A percentile compares a stretch with the other conserved stretches of the same genome.
Evolutionary conservation across 37 sponge, comb jelly and placozoan genomes (phyloP).

Genomic region (Ianthella basta): DNA sequence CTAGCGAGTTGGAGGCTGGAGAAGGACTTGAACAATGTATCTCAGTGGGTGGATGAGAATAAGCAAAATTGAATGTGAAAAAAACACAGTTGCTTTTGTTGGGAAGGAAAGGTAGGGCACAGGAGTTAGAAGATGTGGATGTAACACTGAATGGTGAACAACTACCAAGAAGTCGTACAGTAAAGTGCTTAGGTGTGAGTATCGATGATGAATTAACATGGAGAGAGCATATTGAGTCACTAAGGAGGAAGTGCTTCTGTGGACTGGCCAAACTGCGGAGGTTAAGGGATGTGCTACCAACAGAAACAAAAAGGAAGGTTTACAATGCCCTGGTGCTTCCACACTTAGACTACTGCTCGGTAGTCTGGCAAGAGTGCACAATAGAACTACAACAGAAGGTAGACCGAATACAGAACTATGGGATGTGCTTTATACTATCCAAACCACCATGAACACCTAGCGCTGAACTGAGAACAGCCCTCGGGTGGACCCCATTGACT

Average conservation of each 20-base stretch:
- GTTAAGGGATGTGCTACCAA: background rate
- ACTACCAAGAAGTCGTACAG: background rate
- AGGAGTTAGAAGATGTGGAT: background rate
- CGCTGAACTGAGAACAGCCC: too few species aligned
- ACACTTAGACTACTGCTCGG: constrained; percentile 17
- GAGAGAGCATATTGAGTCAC: background rate
- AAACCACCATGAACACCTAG: too few species aligned
- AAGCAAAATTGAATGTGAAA: background rate
- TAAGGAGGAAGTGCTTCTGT: constrained; percentile 2
- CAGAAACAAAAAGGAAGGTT: background rate
- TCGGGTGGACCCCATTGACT: too few species aligned
- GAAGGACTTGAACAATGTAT: background rate
- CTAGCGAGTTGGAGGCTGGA: background rate
- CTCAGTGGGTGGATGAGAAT: background rate
- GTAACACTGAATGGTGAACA: background rate
- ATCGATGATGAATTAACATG: background rate
- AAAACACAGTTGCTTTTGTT: background rate
- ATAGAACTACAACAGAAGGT: too few species aligned
- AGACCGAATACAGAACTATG: too few species aligned
- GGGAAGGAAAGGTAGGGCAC: background rate
- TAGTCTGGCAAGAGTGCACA: constrained; percentile 27
- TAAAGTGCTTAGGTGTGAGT: background rate
- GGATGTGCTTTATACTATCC: too few species aligned
- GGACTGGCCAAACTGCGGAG: constrained; percentile 24
- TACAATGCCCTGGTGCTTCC: constrained; percentile 6